Evolutionary conservation across 2,797 vertebrate species (phyloP).

Genomic region (Gobio occitaniae): DNA sequence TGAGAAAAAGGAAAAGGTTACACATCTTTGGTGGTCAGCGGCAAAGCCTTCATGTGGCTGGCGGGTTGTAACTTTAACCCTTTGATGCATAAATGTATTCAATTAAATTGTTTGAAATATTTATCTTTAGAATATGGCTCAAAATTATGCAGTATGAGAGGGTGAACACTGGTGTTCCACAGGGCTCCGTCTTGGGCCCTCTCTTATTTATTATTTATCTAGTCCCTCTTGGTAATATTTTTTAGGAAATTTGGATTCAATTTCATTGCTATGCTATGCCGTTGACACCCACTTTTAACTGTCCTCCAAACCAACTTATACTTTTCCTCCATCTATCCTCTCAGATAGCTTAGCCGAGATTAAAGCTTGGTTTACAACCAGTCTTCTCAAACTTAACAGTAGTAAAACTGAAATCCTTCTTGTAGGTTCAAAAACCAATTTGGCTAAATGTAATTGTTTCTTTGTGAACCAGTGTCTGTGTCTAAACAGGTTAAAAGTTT

Average conservation of each 20-base stretch:
- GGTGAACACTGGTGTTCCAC: not conserved
- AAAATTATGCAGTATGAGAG: not conserved
- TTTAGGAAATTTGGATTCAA: not conserved
- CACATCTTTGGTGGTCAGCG: slow-evolving; percentile 67
- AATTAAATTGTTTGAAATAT: not conserved
- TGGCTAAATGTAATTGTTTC: not conserved
- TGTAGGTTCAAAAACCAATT: not conserved
- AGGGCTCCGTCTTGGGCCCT: not conserved
- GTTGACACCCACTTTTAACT: not conserved
- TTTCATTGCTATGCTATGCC: not conserved
- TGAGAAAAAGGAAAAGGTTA: slow-evolving; percentile 67
- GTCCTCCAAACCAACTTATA: not conserved
- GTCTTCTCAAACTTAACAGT: not conserved
- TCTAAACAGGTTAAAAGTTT: not conserved
- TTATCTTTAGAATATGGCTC: not conserved
- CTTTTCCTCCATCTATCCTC: not conserved
- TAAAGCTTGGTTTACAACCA: not conserved
- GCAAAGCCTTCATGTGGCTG: slow-evolving; percentile 20
- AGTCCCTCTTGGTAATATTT: not conserved
- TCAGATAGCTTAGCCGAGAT: not conserved
- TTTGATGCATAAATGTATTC: not conserved
- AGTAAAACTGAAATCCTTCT: not conserved
- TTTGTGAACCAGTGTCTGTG: not conserved
- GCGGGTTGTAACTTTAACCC: not conserved
- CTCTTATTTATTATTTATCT: not conserved